A percentile compares a stretch with the other conserved stretches of the same genome.
Evolutionary conservation across 2,113 vertebrate species (phyloP).

Genomic region (Platysteira castanea): DNA sequence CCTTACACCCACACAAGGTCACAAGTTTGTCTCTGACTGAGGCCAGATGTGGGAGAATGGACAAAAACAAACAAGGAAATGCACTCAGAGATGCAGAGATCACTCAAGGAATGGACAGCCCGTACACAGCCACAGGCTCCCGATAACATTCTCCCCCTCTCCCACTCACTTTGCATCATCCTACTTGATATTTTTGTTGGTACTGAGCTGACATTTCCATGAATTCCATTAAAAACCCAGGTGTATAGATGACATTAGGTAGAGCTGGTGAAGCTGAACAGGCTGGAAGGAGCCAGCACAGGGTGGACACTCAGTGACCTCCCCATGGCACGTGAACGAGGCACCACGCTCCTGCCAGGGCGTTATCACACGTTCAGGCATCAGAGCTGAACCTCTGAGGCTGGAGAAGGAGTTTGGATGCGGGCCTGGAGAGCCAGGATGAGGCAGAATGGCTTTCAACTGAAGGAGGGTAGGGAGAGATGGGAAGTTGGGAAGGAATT

Average conservation of each 20-base stretch:
- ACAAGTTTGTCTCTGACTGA: neutral
- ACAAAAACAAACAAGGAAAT: neutral
- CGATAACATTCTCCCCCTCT: neutral
- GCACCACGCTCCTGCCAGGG: neutral
- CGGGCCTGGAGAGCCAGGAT: neutral
- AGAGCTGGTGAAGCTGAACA: neutral
- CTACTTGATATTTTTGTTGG: neutral
- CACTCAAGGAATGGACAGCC: neutral
- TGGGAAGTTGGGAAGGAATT: neutral
- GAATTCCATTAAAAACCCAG: neutral
- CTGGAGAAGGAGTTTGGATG: neutral
- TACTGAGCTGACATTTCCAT: neutral
- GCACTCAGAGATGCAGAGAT: neutral
- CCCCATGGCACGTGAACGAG: neutral
- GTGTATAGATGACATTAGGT: neutral
- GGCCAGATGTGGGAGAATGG: neutral
- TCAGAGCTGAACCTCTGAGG: neutral
- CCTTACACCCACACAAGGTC: neutral
- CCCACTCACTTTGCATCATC: neutral
- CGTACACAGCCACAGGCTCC: rapidly evolving
- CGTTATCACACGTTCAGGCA: neutral
- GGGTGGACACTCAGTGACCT: neutral
- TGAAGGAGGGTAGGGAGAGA: rapidly evolving
- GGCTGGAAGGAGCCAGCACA: neutral
- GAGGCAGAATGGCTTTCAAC: neutral